Conservation (phyloP, 2,113 vertebrate species). For the Galemys pyrenaicus region DNA sequence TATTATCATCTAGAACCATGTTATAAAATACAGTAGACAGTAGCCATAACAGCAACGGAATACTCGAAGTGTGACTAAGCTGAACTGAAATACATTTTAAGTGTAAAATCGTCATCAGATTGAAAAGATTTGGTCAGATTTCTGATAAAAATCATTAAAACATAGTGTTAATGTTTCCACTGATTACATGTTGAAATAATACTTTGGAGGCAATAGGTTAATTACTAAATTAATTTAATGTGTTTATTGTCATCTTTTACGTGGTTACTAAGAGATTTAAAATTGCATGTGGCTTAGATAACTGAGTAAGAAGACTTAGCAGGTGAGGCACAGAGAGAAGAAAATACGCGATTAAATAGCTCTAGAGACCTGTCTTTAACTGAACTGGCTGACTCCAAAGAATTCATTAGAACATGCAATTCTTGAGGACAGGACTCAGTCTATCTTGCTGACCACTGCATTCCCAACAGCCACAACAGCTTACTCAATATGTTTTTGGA, state of each 20-base stretch:
- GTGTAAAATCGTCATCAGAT: background rate
- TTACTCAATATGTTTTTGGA: background rate
- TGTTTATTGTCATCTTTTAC: background rate
- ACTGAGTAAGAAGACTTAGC: background rate
- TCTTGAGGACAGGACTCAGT: background rate
- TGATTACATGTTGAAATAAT: background rate
- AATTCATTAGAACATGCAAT: too few relatives aligned
- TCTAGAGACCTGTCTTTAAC: background rate
- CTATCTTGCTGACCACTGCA: background rate
- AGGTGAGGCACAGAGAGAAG: background rate
- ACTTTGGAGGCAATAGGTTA: background rate
- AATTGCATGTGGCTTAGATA: background rate
- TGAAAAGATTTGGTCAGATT: background rate
- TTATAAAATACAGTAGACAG: background rate
- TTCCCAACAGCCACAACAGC: background rate
- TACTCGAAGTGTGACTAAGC: background rate
- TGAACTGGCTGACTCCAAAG: too few relatives aligned
- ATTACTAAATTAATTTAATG: background rate
- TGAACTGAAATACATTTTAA: background rate
- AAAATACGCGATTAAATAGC: background rate
- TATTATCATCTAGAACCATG: background rate
- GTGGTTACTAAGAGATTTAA: background rate
- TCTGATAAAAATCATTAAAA: background rate
- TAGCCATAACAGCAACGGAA: background rate
- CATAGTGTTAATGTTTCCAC: background rate